Conservation (phyloP, 2,113 vertebrate genomes). For the Todiramphus chloris region DNA sequence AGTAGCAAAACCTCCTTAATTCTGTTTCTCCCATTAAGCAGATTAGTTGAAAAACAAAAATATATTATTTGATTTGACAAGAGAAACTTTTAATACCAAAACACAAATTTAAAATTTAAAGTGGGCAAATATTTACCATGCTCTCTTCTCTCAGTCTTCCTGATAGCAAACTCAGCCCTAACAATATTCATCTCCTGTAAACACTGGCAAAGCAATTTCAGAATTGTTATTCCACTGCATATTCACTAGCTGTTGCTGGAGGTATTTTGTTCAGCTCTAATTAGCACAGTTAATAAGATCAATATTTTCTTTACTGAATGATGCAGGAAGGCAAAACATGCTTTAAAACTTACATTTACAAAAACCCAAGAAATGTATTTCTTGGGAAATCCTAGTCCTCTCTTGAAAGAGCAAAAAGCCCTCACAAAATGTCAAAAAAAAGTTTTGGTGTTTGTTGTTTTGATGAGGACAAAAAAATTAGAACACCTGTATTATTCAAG, state of each 20-base stretch:
- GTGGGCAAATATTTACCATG: slow-evolving; percentile 8
- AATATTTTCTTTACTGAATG: slow-evolving; percentile 61
- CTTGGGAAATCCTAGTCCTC: neutral
- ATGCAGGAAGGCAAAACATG: slow-evolving; percentile 25
- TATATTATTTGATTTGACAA: neutral
- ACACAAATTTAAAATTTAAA: neutral
- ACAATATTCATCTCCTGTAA: slow-evolving; percentile 24
- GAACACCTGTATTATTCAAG: neutral
- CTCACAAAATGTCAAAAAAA: neutral
- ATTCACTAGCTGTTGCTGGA: slow-evolving; percentile 53
- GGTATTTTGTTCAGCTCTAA: slow-evolving; percentile 64
- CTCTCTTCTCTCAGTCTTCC: neutral
- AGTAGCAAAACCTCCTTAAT: neutral
- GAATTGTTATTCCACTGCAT: slow-evolving; percentile 37
- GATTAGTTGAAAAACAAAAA: neutral
- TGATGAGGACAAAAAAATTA: neutral
- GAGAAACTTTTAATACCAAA: neutral
- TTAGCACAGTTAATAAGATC: slow-evolving; percentile 64
- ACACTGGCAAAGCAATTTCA: slow-evolving; percentile 35
- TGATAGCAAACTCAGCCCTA: neutral
- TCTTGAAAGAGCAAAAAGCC: neutral
- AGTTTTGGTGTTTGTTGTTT: neutral
- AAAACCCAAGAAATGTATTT: neutral
- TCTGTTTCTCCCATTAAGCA: neutral
- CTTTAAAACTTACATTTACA: neutral